Evolutionary conservation across 92 coral and sea anemone genomes (phyloP).

Genomic region (Pocillopora grandis): DNA sequence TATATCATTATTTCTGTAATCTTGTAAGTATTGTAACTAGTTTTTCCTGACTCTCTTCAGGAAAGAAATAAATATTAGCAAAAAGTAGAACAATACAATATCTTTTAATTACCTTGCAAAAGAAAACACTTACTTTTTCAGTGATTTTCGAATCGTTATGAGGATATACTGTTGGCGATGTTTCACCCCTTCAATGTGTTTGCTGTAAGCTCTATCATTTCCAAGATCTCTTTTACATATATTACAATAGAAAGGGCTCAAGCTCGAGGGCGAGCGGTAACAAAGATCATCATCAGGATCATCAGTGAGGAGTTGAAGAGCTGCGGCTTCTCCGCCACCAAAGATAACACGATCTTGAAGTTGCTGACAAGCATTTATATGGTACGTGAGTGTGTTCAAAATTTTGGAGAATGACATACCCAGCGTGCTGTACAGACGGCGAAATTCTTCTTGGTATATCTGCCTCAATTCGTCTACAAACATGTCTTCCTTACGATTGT

Average conservation of each 20-base stretch:
- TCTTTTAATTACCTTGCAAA: no score
- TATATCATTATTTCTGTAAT: no score
- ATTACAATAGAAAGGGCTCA: slow-evolving; percentile 22
- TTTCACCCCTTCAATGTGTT: slow-evolving; percentile 40
- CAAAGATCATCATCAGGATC: slow-evolving; percentile 4
- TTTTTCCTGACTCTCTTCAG: no score
- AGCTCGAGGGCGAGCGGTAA: not conserved
- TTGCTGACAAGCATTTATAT: slow-evolving; percentile 56
- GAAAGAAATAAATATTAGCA: no score
- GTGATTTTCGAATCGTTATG: slow-evolving; percentile 44
- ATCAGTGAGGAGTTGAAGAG: slow-evolving; percentile 48
- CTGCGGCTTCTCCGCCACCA: slow-evolving; percentile 74
- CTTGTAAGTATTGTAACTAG: no score
- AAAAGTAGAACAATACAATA: no score
- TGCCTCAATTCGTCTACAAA: slow-evolving; percentile 24
- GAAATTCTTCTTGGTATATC: slow-evolving; percentile 44
- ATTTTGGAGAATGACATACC: slow-evolving; percentile 36
- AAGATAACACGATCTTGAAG: slow-evolving; percentile 54
- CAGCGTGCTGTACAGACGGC: slow-evolving; percentile 13
- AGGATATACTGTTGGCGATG: slow-evolving; percentile 72
- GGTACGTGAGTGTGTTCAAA: slow-evolving; percentile 56
- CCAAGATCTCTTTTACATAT: slow-evolving; percentile 46
- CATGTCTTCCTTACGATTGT: slow-evolving; percentile 43
- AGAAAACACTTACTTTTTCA: slow-evolving; percentile 45
- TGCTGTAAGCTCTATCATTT: not conserved